A percentile compares a stretch with the other conserved stretches of the same genome.
These are phyloP conservation scores for Bambusicola thoracicus DNA, from an alignment of 2,113 vertebrate genomes.

Conservation along the genomic window DNA sequence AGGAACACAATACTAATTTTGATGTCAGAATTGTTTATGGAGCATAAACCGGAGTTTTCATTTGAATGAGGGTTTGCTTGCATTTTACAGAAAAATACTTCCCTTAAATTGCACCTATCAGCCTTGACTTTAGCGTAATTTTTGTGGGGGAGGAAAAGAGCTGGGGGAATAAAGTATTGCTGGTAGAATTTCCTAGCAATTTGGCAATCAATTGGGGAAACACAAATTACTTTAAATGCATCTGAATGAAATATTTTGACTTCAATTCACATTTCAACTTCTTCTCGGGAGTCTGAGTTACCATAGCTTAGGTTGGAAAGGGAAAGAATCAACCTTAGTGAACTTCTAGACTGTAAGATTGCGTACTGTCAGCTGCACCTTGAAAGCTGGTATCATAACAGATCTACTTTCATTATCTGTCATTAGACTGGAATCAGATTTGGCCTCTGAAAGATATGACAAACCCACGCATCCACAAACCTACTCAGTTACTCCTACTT, in stretches of 20 bases:
- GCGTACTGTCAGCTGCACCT: neutral
- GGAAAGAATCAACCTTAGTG: neutral
- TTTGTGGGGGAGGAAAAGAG: neutral
- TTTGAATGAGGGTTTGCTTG: neutral
- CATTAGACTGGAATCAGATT: neutral
- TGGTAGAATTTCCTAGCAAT: neutral
- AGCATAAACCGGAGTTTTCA: neutral
- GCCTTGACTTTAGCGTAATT: neutral
- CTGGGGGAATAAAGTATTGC: neutral
- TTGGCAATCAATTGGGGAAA: neutral
- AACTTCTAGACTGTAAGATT: neutral
- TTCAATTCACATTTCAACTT: neutral
- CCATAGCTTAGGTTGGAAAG: neutral
- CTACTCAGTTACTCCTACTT: constrained; percentile 2
- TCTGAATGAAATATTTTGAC: neutral
- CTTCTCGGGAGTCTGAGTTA: neutral
- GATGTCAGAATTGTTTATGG: neutral
- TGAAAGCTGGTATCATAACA: neutral
- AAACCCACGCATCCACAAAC: constrained; percentile 23
- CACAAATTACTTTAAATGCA: neutral
- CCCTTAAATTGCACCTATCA: neutral
- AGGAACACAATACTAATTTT: neutral
- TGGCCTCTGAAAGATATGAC: neutral
- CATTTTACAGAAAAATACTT: neutral
- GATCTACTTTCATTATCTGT: neutral